phyloP scores from a whole-genome alignment of 1,140 invertebrate genomes.

The Apis cerana region DNA sequence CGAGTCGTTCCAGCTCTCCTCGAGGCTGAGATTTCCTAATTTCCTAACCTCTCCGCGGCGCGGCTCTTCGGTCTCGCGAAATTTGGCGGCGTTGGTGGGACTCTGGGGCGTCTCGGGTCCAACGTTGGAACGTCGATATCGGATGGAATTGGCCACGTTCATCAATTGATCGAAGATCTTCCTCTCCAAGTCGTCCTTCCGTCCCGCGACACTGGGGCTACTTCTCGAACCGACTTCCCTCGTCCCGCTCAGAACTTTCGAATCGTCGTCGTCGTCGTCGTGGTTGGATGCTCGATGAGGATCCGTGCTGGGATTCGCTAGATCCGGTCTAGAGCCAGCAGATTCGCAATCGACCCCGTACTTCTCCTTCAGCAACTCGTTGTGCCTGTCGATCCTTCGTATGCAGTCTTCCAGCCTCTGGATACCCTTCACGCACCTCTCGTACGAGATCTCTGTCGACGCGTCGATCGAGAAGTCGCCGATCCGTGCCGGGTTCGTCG shows the following conservation, averaged over 20 bases:
- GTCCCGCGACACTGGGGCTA: background rate
- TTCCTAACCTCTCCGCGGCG: background rate
- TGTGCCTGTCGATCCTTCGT: slow-evolving; percentile 61
- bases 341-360: slow-evolving; percentile 65
- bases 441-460: slow-evolving; percentile 61
- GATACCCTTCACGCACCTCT: slow-evolving; percentile 68
- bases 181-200: slow-evolving; percentile 43
- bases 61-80: background rate
- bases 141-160: slow-evolving; percentile 40
- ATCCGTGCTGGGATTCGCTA: slow-evolving; percentile 68
- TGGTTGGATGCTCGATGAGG: slow-evolving; percentile 3
- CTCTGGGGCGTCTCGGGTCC: too few relatives aligned
- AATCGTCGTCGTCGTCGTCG: background rate
- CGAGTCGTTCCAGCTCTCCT: background rate
- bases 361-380: slow-evolving; percentile 62
- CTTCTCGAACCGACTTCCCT: background rate
- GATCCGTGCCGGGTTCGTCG: too few relatives aligned
- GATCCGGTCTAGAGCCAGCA: slow-evolving; percentile 70
- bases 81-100: too few relatives aligned
- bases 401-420: slow-evolving; percentile 71
- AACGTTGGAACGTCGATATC: too few relatives aligned
- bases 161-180: slow-evolving; percentile 62
- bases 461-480: too few relatives aligned
- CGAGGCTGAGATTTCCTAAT: slow-evolving; percentile 39
- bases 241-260: too few relatives aligned